Base-by-base conservation (phyloP, 1,140 invertebrate species). In the Polypedilum pembai region DNA sequence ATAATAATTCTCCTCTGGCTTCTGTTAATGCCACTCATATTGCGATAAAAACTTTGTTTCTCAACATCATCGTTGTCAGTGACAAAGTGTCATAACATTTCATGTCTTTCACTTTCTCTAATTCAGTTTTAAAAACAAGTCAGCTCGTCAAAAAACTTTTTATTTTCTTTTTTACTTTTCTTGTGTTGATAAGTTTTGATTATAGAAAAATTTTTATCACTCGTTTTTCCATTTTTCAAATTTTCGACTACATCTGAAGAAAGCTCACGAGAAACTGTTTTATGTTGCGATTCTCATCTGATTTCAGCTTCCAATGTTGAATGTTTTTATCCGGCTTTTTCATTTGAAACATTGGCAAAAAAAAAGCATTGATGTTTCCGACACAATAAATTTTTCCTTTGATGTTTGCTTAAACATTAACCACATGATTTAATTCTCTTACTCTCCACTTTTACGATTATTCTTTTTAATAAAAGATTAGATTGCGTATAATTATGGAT, bases 361-460 rank as follows among this genome's bases (percentile, higher is more conserved):
- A 56, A 56, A 45, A 45, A 45, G 15, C 45, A 56, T 56, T 15
- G 1, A 15, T n/a, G 45, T 12, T 15, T 1, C 24, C 1, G 5
- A 56, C 12, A 56, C 45, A 56, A 56, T 56, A 56, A 56, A 15
- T n/a, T 56, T 56, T 56, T 56, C 4, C 45, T 56, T 56, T 56
- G 45, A 56, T 56, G 24, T 5, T 33, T 1, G 24, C 24, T 56
- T n/a, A 12, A 56, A 15, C 45, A 56, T 56, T n/a, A 56, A 56
- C 45, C 45, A 15, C 45, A 56, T 56, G 45, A 56, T 56, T 56
- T 56, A 56, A 56, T 56, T n/a, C 45, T 56, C n/a, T 56, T 56
- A 33, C 24, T 33, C 10, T 56, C 15, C 45, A 56, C 15, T 15
- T n/a, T 12, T 56, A 56, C 12, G 12, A 56, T n/a, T 56, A 12